Evolutionary conservation across 2,113 vertebrate species (phyloP).

Genomic region (Colistium nudipinnis): DNA sequence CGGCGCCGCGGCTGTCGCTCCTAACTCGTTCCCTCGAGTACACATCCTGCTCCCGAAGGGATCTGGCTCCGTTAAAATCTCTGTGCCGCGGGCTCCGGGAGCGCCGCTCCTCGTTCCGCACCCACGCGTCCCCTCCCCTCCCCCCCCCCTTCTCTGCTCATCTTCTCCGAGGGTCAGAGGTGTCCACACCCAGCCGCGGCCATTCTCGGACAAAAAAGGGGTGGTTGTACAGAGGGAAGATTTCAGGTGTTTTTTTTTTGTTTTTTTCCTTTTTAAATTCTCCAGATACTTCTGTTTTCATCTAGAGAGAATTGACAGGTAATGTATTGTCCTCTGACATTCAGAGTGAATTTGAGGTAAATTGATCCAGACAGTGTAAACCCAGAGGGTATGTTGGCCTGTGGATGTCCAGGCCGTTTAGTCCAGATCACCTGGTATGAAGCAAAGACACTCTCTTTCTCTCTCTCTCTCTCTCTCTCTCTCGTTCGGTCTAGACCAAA

Average conservation of each 20-base stretch:
- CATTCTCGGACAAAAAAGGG: constrained; percentile 29
- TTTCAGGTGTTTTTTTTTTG: constrained; percentile 44
- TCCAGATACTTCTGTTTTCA: constrained; percentile 47
- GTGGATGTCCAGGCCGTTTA: constrained; percentile 16
- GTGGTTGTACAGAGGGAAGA: constrained; percentile 52
- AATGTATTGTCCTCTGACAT: constrained; percentile 71
- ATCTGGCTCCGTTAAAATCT: constrained; percentile 18
- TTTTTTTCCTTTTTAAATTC: constrained; percentile 5
- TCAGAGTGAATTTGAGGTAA: constrained; percentile 65
- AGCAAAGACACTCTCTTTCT: constrained; percentile 20
- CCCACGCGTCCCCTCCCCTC: neutral
- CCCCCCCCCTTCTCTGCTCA: too few relatives aligned
- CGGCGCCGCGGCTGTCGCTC: neutral
- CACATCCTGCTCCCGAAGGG: constrained; percentile 33
- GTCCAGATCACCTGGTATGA: constrained; percentile 19
- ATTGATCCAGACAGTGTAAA: constrained; percentile 21
- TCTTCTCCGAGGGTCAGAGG: constrained; percentile 27
- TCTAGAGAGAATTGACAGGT: constrained; percentile 40
- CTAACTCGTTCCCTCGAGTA: constrained; percentile 11
- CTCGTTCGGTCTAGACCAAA: constrained; percentile 43
- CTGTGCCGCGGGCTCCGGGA: constrained; percentile 57
- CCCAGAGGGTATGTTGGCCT: constrained; percentile 16
- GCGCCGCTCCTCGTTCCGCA: constrained; percentile 12
- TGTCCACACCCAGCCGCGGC: constrained; percentile 18
- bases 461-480: neutral